Evolutionary conservation across 2,888 invertebrate species (phyloP), one percentile per base, ranked within the genome.

Genomic region (Tolmerus cingulatus): DNA sequence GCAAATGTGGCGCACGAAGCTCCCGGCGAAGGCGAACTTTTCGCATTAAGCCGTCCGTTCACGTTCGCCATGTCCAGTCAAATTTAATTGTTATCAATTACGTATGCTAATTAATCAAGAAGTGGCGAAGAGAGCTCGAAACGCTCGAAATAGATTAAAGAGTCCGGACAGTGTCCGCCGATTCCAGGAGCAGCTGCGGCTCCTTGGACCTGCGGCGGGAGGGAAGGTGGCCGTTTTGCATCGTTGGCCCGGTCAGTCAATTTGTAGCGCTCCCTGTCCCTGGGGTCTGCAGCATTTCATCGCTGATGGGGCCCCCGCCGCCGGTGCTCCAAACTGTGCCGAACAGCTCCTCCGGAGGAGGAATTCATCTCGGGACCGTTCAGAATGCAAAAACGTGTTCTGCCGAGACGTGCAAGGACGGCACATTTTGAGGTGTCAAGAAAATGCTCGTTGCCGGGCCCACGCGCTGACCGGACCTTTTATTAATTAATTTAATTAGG

Each of bases 401-500:
- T 0, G n/a, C 55, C 55, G 66, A n/a, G 86, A 86, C 86, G 86
- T 86, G 86, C 78, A 74, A 74, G 74, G 74, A 74, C 85, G 57
- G 85, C 85, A 85, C 74, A 40, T 46, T 74, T 85, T 51, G 43
- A 74, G 74, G 74, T 85, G 74, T 74, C 85, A 86, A 51, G 74
- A 86, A 77, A 16, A 51, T 86, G 37, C 23, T 66, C 27, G 46
- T 46, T 87, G n/a, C 40, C 34, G 84, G 30, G 37, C 88, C 87
- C 87, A 88, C 86, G 79, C 88, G 76, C 43, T 23, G 40, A 74
- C 46, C 40, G 19, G 55, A 74, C 51, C 46, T 85, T 88, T 87
- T 88, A 88, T 89, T 89, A 89, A 89, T 89, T 89, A 89, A 89
- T 89, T 89, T 89, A 89, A 89, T 89, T 89, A 89, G 78, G 88